A percentile compares a stretch with the other conserved stretches of the same genome.
Conservation (phyloP, 2,113 vertebrate genomes). For the Recurvirostra avosetta region DNA sequence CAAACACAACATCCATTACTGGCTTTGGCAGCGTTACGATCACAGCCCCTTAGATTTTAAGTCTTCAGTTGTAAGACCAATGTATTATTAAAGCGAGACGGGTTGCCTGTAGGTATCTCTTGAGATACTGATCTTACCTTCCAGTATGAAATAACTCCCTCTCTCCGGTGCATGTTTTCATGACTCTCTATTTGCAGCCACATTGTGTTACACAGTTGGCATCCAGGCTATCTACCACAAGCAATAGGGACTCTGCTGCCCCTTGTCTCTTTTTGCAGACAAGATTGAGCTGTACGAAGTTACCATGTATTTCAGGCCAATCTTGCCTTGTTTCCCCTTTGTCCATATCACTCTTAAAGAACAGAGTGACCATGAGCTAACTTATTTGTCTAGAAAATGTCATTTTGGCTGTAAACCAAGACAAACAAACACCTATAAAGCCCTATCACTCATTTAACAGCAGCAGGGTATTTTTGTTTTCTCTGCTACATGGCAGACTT, state of each 20-base stretch:
- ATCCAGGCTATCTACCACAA: neutral
- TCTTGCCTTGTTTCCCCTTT: neutral
- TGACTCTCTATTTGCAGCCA: neutral
- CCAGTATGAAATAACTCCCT: neutral
- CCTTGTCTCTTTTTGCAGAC: neutral
- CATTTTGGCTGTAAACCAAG: neutral
- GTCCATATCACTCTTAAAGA: neutral
- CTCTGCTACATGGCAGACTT: neutral
- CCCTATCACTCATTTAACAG: neutral
- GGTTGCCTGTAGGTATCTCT: neutral
- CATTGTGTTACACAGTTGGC: neutral
- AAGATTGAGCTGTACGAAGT: neutral
- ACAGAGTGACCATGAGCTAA: neutral
- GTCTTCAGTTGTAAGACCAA: neutral
- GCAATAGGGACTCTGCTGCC: neutral
- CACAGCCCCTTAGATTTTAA: neutral
- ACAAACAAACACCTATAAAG: neutral
- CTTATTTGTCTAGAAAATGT: neutral
- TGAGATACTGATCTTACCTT: neutral
- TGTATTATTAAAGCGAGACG: accelerated
- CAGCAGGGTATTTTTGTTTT: neutral
- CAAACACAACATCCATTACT: neutral
- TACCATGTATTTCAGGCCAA: neutral
- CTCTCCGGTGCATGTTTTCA: neutral
- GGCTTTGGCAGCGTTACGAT: neutral